These are phyloP conservation scores for Hirundichthys speculiger DNA, from an alignment of 2,113 vertebrate species.

Conservation along the genomic window DNA sequence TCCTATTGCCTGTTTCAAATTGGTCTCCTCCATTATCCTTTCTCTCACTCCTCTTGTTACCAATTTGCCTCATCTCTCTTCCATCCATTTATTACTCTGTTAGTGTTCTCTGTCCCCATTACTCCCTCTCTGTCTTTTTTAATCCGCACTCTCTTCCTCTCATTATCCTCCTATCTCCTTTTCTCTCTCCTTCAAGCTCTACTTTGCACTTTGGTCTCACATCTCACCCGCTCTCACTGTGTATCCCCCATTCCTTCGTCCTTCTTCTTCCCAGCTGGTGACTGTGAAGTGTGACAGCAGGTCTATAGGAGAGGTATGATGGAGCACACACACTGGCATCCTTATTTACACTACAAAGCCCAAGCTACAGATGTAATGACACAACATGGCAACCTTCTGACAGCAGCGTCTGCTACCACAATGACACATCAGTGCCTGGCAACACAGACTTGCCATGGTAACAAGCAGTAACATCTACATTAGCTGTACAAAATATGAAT, in stretches of 20 bases:
- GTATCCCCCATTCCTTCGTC: conserved; percentile 2
- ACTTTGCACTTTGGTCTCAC: conserved; percentile 40
- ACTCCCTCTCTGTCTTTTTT: conserved; percentile 44
- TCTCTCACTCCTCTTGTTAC: conserved; percentile 30
- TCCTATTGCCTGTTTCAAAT: conserved; percentile 35
- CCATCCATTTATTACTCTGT: conserved; percentile 32
- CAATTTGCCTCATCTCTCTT: conserved; percentile 45
- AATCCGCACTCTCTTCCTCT: conserved; percentile 48
- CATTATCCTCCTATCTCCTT: conserved; percentile 40
- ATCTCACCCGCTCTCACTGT: conserved; percentile 35
- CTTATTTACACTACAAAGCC: conserved; percentile 77
- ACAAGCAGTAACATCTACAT: conserved; percentile 58
- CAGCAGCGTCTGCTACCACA: conserved; percentile 62
- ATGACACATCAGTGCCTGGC: conserved; percentile 63
- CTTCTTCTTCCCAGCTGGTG: conserved; percentile 12
- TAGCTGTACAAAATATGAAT: conserved; percentile 38
- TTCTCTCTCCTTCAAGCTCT: conserved; percentile 37
- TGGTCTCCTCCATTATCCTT: conserved; percentile 33
- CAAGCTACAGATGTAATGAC: conserved; percentile 37
- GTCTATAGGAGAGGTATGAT: conserved; percentile 50
- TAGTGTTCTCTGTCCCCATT: conserved; percentile 41
- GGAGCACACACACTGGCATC: conserved; percentile 26
- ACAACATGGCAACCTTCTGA: conserved; percentile 61
- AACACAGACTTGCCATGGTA: conserved; percentile 64
- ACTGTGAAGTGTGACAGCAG: conserved; percentile 58